These are phyloP conservation scores for Pristionchus pacificus DNA, from an alignment of 1,140 invertebrate species.

Conservation along the genomic window DNA sequence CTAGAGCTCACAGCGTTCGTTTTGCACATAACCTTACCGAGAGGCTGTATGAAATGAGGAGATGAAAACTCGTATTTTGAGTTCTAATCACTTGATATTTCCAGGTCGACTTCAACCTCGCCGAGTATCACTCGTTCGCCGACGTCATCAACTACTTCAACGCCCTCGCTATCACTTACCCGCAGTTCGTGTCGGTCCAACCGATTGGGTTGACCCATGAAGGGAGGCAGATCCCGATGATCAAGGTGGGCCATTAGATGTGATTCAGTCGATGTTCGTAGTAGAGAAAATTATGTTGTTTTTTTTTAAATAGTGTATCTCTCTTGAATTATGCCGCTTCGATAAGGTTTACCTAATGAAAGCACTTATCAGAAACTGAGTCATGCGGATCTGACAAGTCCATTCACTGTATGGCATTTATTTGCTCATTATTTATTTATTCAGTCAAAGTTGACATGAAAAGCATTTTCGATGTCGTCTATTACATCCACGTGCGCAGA, in stretches of 20 bases:
- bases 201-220: slow-evolving; percentile 57
- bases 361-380: too few relatives aligned
- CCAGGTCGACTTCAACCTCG: slow-evolving; percentile 42
- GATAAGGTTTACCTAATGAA: too few relatives aligned
- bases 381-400: too few relatives aligned
- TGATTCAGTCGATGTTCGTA: too few relatives aligned
- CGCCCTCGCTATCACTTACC: slow-evolving; percentile 49
- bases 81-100: not conserved
- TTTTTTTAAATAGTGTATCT: too few relatives aligned
- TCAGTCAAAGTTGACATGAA: too few relatives aligned
- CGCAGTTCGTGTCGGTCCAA: slow-evolving; percentile 47
- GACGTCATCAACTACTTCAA: slow-evolving; percentile 56
- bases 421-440: too few relatives aligned
- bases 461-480: too few relatives aligned
- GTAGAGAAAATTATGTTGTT: too few relatives aligned
- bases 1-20: slow-evolving; percentile 12
- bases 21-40: not conserved
- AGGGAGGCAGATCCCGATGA: slow-evolving; percentile 54
- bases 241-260: slow-evolving; percentile 39
- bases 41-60: not conserved
- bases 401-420: too few relatives aligned
- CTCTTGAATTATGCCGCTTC: not conserved
- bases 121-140: slow-evolving; percentile 53
- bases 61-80: too few relatives aligned
- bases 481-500: too few relatives aligned